Base-by-base conservation (phyloP, 1,140 invertebrate species). In the Drosophila nigrodunni region DNA sequence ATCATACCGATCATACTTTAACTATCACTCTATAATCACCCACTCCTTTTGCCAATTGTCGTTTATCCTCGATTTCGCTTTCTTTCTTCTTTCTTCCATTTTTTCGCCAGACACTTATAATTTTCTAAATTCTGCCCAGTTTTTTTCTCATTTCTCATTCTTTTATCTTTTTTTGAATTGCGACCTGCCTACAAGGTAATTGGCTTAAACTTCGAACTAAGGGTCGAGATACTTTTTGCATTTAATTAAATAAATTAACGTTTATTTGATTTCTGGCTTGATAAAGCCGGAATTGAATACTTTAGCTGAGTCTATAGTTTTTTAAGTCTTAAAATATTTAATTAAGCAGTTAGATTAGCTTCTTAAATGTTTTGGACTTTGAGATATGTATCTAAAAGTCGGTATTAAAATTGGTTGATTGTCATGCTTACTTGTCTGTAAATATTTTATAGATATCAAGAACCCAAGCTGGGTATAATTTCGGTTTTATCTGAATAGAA, bases 241-340 rank as follows among this genome's bases (percentile, higher is more conserved):
- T 80, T 88, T 78, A 67, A 87, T 87, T 88, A 83, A 78, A 70
- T 80, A 70, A 75, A 82, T 85, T 88, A 74, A 80, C 66, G 77
- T 64, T 72, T 83, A 59, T 62, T 72, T 60, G 77, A 13, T 34
- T 50, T 66, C 43, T 54, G 62, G 46, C 43, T 41, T 58, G 77
- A 77, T 72, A 59, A 8, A 54, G 35, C 47, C 3, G 52, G 43
- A 77, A 77, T 70, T 72, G 60, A 25, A 25, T 25, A 25, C 25
- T 15, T 15, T 15, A 15, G 15, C 15, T 15, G 15, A 15, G 15
- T 15, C 15, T 15, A 21, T 21, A 21, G 18, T 21, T 21, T 21
- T 21, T 21, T 0, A 21, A 21, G 1, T 21, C 18, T 21, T 21
- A 21, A 21, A 21, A 21, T 1, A 21, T 21, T 21, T 21, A 1